Evolutionary conservation across 2,113 vertebrate genomes (phyloP), one percentile per base, ranked within the genome.

Genomic region (Terrapene triunguis): DNA sequence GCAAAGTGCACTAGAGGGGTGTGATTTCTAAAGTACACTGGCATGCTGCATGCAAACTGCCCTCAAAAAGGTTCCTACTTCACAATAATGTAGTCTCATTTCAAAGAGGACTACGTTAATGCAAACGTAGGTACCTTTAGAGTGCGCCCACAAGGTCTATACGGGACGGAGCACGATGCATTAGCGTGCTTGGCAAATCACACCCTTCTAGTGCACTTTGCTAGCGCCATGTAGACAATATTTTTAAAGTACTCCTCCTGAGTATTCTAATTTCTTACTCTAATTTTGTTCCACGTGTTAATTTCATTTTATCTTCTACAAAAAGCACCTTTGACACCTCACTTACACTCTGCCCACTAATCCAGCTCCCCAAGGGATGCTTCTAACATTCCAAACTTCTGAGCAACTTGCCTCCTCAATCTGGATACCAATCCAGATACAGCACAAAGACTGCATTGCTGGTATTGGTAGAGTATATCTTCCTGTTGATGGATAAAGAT

Each of bases 231-330:
- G 35, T 65, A 17, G 32, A 65, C 13, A 35, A 62, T 54, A 54
- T 21, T 54, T 54, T 54, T 54, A 8, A 22, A 54, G 53, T 54
- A 54, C 95, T 97, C 86, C 96, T 94, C 95, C 82, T 22, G 96
- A 89, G 95, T 88, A 88, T 95, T 96, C 83, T 95, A 95, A 92
- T 97, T 97, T 95, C 95, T 94, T 95, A 87, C 87, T 97, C 92
- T 94, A 95, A 93, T 97, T 97, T 94, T 88, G 72, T 97, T 93
- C 83, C 87, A 84, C 85, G 54, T 94, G 96, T 92, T 94, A 95
- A 93, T 95, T 96, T 95, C 90, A 94, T 96, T 93, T 69, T 96
- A 91, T 95, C 89, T 92, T 93, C 83, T 88, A 57, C 87, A 48
- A 89, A 90, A 95, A 96, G 4, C 87, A 84, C 62, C 72, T 95